Base-by-base conservation (phyloP, 2,797 vertebrate species). In the Sternotherus odoratus region DNA sequence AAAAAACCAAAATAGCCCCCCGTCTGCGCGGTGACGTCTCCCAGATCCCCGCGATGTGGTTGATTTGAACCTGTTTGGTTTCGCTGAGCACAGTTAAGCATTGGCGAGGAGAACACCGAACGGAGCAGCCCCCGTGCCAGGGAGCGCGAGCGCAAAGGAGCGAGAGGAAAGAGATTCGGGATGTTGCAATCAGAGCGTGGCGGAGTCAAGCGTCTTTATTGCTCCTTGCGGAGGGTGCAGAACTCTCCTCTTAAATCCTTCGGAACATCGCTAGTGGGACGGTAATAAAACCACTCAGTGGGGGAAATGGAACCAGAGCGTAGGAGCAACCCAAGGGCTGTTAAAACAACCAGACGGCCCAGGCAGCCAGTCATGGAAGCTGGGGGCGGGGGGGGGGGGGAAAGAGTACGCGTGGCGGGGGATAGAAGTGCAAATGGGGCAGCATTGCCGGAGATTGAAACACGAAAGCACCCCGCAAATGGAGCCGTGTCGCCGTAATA, bases 401-500 rank as follows among this genome's bases (percentile, higher is more conserved):
- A 4, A 46, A 5, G 36, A 1, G 11, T 8, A 12, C 5, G 11
- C 39, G 36, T 19, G n/a, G 66, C 19, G n/a, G 66, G 66, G 39
- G 66, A 21, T 12, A 24, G 36, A 0, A 1, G 17, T 26, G 39
- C 5, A 9, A 6, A 80, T 49, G 66, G 48, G 43, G 72, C 0
- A 0, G 1, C 1, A 48, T 48, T 23, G 33, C 78, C 4, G 43
- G 30, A 82, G 56, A 28, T 46, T 46, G 75, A 74, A 91, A 83
- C 0, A 2, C 39, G 56, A 0, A 0, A 0, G 2, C 69, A 3
- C 1, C 49, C 9, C 17, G 43, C 33, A 12, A 50, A 48, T 8
- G 83, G 48, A 83, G 46, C 2, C 5, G 0, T 28, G 23, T 33
- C 46, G 39, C 39, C 66, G 13, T 6, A 39, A 50, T 50, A n/a